Evolutionary conservation across 2,888 invertebrate species (phyloP), one percentile per base, ranked within the genome.

Genomic region (Orchesella flavescens): DNA sequence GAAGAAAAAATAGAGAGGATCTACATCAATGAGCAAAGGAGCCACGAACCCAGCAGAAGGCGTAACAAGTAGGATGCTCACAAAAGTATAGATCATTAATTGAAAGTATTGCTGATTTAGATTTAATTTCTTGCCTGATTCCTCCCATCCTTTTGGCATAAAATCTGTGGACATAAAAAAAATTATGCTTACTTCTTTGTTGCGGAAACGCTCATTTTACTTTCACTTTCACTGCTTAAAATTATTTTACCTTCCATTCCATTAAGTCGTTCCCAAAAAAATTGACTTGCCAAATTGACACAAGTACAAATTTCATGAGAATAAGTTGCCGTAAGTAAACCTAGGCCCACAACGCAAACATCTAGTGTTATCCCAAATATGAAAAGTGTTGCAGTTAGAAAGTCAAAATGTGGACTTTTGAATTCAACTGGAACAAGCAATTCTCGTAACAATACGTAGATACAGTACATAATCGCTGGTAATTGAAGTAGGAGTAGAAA

Each of bases 1-100:
- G n/a, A 69, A 69, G 53, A 19, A 19, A 23, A 49, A 69, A 15
- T 69, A 53, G 23, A 69, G 19, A 1, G 69, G 69, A 53, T 69
- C 69, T 1, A 69, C 17, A 2, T 23, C 17, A 15, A 49, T 19
- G 5, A 69, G 3, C 2, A 69, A 19, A 5, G 69, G 69, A 49
- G 69, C 12, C 5, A 69, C 21, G 15, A 69, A 69, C 23, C 69
- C 69, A 10, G 53, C 21, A 7, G n/a, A 46, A 21, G 69, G 69
- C 3, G 49, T n/a, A 15, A 24, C 13, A 15, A 69, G n/a, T 15
- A 49, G 19, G 5, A 66, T 43, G 5, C 12, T 66, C 17, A 19
- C 9, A 66, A 66, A 66, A n/a, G n/a, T 17, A 43, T 34, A 44
- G 46, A 66, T 4, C 13, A 43, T 12, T 3, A 66, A 3, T 1